phyloP scores from a whole-genome alignment of 2,888 invertebrate genomes.

The Campaea margaritaria region DNA sequence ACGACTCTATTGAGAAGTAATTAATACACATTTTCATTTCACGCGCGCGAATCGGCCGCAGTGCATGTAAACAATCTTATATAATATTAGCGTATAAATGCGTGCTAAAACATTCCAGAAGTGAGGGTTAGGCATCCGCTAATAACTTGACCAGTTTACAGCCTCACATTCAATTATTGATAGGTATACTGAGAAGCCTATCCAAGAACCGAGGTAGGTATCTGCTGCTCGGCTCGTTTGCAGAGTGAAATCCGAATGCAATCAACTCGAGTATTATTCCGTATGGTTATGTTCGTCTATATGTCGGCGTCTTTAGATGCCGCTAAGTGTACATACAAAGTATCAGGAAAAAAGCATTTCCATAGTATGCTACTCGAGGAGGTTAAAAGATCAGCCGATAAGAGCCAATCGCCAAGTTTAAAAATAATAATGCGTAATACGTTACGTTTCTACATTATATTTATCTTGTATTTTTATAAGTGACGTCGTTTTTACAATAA shows the following conservation, averaged over 20 bases:
- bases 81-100: slow-evolving; percentile 68
- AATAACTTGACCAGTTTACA: slow-evolving; percentile 57
- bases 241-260: slow-evolving; percentile 23
- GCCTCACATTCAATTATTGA: slow-evolving; percentile 46
- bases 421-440: slow-evolving; percentile 62
- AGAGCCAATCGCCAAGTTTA: slow-evolving; percentile 56
- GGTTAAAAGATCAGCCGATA: slow-evolving; percentile 70
- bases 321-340: slow-evolving; percentile 11
- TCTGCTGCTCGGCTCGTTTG: slow-evolving; percentile 11
- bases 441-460: slow-evolving; percentile 39
- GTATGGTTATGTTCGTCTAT: slow-evolving; percentile 9
- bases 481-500: slow-evolving; percentile 30
- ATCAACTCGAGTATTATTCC: slow-evolving; percentile 24
- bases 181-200: slow-evolving; percentile 46
- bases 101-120: slow-evolving; percentile 69
- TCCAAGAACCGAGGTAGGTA: slow-evolving; percentile 35
- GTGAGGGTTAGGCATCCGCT: slow-evolving; percentile 61
- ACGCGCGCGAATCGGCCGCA: slow-evolving; percentile 49
- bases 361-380: slow-evolving; percentile 55
- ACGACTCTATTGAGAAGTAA: slow-evolving; percentile 45
- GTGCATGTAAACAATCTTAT: slow-evolving; percentile 64
- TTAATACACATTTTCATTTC: slow-evolving; percentile 61
- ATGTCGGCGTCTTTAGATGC: slow-evolving; percentile 15
- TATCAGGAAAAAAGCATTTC: slow-evolving; percentile 45
- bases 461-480: slow-evolving; percentile 43